Base-by-base conservation (phyloP, 2,888 invertebrate genomes). In the Leucophora obtusa region DNA sequence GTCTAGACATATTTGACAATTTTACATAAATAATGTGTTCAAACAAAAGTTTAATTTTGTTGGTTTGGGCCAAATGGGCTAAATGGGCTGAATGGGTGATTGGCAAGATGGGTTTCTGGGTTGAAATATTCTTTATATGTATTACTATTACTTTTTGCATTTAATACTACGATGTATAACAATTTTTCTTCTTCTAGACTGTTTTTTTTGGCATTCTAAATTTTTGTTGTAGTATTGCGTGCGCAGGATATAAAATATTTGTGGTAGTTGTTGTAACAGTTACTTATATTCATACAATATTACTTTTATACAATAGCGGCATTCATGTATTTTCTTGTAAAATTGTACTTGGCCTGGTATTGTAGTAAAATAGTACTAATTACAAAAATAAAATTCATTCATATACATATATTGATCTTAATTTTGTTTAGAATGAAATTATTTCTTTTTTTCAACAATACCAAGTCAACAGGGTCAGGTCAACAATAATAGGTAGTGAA, bases 1-100 rank as follows among this genome's bases (percentile, higher is more conserved):
- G 82, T 82, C 82, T 82, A 82, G 82, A 82, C 82, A 63, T 74
- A 62, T 82, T 82, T 82, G 82, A 82, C 77, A 82, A 78, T 82
- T 78, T 78, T 75, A 82, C 75, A 82, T 78, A 78, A 78, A 82
- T 78, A 75, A 75, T 75, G 53, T 68, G 59, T 73, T 81, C 73
- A 66, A 73, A 77, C 53, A 70, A 77, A 80, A 81, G 69, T 74
- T 78, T 72, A 38, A 60, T 70, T 33, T 71, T 76, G 58, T 58
- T 50, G 43, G 35, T 3, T 28, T 33, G 18, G 1, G 28, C 28
- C 6, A 7, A 28, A 28, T 28, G 18, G 51, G 8, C 51, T 18
- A 17, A 15, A 10, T 35, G 21, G 33, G 24, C 2, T 35, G 63
- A 9, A 33, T 33, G 38, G 11, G 10, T 43, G 35, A 14, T 28